Evolutionary conservation across 2,888 invertebrate genomes (phyloP).

Genomic region (Malacosoma neustria): DNA sequence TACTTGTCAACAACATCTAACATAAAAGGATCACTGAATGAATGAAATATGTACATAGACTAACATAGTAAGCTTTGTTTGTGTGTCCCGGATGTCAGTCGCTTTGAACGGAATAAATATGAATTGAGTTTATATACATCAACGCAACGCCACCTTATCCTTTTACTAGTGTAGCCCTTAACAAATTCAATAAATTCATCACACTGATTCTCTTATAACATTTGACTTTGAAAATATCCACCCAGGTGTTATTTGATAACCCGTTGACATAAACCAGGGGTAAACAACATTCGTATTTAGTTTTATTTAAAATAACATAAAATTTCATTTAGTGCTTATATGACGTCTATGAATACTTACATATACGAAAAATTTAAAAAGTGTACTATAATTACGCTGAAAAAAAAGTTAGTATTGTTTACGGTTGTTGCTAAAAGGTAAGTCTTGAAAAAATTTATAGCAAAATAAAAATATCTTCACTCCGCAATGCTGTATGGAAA

Average conservation of each 20-base stretch:
- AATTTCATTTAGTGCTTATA: too few species aligned
- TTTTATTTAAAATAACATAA: too few species aligned
- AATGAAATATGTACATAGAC: slow-evolving; percentile 9
- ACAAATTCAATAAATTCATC: slow-evolving; percentile 31
- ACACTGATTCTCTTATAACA: slow-evolving; percentile 21
- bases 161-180: slow-evolving; percentile 21
- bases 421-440: too few species aligned
- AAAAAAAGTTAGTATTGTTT: too few species aligned
- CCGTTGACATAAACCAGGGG: slow-evolving; percentile 2
- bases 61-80: slow-evolving; percentile 8
- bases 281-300: too few species aligned
- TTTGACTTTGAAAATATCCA: slow-evolving; percentile 49
- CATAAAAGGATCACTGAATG: slow-evolving; percentile 4
- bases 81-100: slow-evolving; percentile 20
- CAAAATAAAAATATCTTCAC: too few species aligned
- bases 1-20: too few species aligned
- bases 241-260: slow-evolving; percentile 36
- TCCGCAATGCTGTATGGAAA: too few species aligned
- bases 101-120: slow-evolving; percentile 20
- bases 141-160: slow-evolving; percentile 19
- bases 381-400: too few species aligned
- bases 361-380: too few species aligned
- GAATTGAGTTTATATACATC: slow-evolving; percentile 15
- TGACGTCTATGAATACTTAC: too few species aligned
- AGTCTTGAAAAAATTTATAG: too few species aligned